phyloP scores from a whole-genome alignment of 2,113 vertebrate genomes.

The Piaya cayana region DNA sequence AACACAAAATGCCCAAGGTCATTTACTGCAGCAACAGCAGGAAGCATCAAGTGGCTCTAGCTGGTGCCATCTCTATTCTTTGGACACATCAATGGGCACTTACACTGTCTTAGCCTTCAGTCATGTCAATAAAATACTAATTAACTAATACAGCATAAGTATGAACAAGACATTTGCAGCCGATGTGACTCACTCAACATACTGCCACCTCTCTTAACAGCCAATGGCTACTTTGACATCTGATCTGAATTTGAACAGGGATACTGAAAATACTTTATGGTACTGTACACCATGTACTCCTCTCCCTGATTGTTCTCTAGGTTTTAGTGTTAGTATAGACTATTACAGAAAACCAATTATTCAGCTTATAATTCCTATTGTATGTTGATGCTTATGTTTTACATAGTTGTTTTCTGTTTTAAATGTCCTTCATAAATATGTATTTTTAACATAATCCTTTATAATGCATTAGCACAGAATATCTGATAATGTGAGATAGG shows the following conservation, averaged over 20 bases:
- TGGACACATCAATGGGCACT: neutral
- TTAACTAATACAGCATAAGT: fast-evolving
- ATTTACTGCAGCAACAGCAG: neutral
- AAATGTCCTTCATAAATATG: conserved; percentile 33
- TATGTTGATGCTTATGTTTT: conserved; percentile 53
- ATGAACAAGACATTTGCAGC: neutral
- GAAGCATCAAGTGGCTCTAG: fast-evolving
- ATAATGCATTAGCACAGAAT: conserved; percentile 13
- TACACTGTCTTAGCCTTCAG: neutral
- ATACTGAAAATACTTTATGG: neutral
- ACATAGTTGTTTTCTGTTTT: conserved; percentile 56
- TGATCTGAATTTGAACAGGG: neutral
- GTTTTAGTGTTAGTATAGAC: conserved; percentile 39
- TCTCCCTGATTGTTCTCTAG: neutral
- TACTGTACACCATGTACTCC: neutral
- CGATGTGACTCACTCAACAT: neutral
- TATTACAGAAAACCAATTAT: conserved; percentile 51
- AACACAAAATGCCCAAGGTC: neutral
- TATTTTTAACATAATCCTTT: conserved; percentile 4
- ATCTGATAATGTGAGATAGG: neutral
- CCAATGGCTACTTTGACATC: neutral
- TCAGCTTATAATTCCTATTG: conserved; percentile 45
- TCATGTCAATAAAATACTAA: neutral
- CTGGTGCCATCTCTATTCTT: neutral
- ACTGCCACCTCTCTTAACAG: neutral